phyloP scores from a whole-genome alignment of 1,140 invertebrate species.

The Ceratina japonica region DNA sequence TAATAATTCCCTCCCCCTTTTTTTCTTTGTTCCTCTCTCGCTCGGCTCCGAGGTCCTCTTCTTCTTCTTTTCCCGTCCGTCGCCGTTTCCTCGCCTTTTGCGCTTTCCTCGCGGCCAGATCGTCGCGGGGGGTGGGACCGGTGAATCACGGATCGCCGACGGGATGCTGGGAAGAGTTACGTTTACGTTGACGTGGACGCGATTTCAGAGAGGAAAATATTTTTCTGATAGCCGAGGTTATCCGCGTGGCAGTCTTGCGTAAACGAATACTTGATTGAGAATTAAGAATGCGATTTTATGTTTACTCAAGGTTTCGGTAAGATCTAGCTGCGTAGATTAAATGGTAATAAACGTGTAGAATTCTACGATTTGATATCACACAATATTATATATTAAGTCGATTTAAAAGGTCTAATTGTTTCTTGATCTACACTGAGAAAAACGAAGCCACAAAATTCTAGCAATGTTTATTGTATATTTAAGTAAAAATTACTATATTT shows the following conservation, averaged over 20 bases:
- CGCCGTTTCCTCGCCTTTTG: too few relatives aligned
- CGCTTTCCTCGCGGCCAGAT: background rate
- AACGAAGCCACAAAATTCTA: too few relatives aligned
- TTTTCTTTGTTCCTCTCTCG: background rate
- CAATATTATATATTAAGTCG: too few relatives aligned
- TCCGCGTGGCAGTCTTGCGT: background rate
- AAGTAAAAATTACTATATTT: too few relatives aligned
- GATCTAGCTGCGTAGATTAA: too few relatives aligned
- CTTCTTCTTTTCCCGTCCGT: background rate
- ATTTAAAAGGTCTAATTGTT: too few relatives aligned
- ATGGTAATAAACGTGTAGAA: too few relatives aligned
- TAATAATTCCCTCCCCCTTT: background rate
- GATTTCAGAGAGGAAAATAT: slow-evolving; percentile 26
- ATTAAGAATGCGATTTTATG: background rate
- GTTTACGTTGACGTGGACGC: background rate
- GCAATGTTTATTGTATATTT: too few relatives aligned
- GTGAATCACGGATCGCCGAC: background rate
- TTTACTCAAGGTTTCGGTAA: too few relatives aligned
- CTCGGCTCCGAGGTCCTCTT: background rate
- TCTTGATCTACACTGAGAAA: too few relatives aligned
- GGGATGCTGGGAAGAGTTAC: background rate
- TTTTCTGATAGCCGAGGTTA: slow-evolving; percentile 27
- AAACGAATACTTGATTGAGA: background rate
- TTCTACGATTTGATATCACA: too few relatives aligned
- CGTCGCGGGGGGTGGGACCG: background rate